phyloP scores from a whole-genome alignment of 2,113 vertebrate genomes.

The Chelonoidis abingdonii region DNA sequence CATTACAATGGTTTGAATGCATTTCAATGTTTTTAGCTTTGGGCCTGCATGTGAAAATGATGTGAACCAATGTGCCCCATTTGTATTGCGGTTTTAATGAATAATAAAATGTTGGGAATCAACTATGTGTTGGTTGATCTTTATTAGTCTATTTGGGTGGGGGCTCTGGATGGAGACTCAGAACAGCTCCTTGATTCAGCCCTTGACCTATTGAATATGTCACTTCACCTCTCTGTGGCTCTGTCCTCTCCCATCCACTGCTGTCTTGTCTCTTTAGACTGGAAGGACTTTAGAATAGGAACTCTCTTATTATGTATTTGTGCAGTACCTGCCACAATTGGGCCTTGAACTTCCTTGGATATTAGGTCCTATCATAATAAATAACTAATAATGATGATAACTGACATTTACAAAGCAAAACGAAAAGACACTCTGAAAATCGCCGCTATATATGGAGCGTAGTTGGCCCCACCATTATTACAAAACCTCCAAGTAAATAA shows the following conservation, averaged over 20 bases:
- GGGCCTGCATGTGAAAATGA: too few relatives aligned
- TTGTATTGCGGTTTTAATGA: conserved; percentile 52
- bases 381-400: not conserved
- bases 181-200: not conserved
- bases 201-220: not conserved
- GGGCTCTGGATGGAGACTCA: conserved; percentile 16
- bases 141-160: conserved; percentile 64
- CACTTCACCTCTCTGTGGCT: conserved; percentile 65
- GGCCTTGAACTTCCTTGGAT: not conserved
- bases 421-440: not conserved
- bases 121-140: conserved; percentile 69
- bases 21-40: not conserved
- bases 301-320: not conserved
- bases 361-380: not conserved
- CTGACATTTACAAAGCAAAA: not conserved
- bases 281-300: conserved; percentile 47
- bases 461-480: not conserved
- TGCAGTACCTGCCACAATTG: not conserved
- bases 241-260: conserved; percentile 57
- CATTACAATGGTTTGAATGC: conserved; percentile 47
- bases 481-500: not conserved
- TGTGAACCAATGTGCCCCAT: not conserved
- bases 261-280: conserved; percentile 60
- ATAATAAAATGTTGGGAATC: conserved; percentile 66
- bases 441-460: not conserved